Evolutionary conservation across 2,113 vertebrate genomes (phyloP), one percentile per base, ranked within the genome.

Genomic region (Toxostoma redivivum): DNA sequence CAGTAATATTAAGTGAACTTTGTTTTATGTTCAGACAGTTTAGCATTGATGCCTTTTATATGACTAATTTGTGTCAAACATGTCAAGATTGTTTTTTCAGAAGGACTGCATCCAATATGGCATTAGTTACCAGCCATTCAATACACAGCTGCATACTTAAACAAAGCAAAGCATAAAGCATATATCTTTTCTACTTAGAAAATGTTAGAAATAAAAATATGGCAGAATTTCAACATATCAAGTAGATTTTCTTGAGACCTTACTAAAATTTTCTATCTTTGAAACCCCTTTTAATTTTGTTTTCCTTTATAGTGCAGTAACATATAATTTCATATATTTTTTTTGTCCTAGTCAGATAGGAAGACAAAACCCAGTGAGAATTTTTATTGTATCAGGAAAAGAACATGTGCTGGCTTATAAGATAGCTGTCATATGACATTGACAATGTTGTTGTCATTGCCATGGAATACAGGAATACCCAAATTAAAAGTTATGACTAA

Each of bases 21-120:
- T 96, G 78, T 96, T 98, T 97, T 94, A 69, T 98, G 97, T 94
- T 97, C 95, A 97, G 65, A 92, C 87, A 93, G 95, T 96, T 98
- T 98, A 98, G 83, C 92, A 95, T 74, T 96, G 82, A 97, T 98
- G 94, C 91, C 92, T 97, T 92, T 98, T 97, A 95, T 90, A 81
- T 80, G 72, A 95, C 90, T 97, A 97, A 98, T 98, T 97, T 98
- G 91, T 95, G 96, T 98, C 97, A 97, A 94, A 76, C 30, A 70
- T 97, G 97, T 97, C 97, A 97, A 94, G 83, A 97, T 48, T 71
- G 57, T 77, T 98, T 96, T 97, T 93, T 93, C 94, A 93, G 45
- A 94, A 42, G 44, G 54, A 73, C 25, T 82, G 44, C 89, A 97
- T 96, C 88, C 64, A 93, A 10, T 33, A 54, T 81, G 74, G 72